These are phyloP conservation scores for Dynastes maya DNA, from an alignment of 2,888 invertebrate genomes.

Conservation along the genomic window DNA sequence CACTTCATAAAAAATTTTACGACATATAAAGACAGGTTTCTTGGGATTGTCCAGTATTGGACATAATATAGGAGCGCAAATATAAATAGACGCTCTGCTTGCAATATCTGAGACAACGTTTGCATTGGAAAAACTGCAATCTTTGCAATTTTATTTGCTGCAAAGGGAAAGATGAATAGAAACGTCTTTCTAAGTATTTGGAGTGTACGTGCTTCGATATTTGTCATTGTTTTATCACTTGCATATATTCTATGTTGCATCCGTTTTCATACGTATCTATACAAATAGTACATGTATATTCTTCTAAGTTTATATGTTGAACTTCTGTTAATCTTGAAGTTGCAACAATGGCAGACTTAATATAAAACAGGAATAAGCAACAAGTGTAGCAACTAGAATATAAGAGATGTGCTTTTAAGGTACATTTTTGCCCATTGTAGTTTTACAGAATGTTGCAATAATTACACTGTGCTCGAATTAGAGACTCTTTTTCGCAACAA, in stretches of 20 bases:
- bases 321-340: no score
- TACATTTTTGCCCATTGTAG: no score
- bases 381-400: no score
- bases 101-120: constrained; percentile 15
- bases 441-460: no score
- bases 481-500: no score
- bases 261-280: not conserved
- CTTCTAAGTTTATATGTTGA: no score
- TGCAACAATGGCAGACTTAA: no score
- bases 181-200: constrained; percentile 28
- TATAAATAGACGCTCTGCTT: not conserved
- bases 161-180: constrained; percentile 27
- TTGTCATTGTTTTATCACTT: constrained; percentile 22
- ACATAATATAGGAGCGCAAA: not conserved
- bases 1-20: no score
- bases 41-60: not conserved
- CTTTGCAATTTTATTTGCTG: constrained; percentile 25
- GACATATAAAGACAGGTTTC: not conserved
- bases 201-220: constrained; percentile 7
- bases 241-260: constrained; percentile 1
- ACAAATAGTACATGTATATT: no score
- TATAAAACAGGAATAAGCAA: no score
- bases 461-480: no score
- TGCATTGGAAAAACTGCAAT: constrained; percentile 30
- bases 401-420: no score